These are phyloP conservation scores for Nothura maculosa DNA, from an alignment of 2,797 vertebrate species.

Conservation along the genomic window DNA sequence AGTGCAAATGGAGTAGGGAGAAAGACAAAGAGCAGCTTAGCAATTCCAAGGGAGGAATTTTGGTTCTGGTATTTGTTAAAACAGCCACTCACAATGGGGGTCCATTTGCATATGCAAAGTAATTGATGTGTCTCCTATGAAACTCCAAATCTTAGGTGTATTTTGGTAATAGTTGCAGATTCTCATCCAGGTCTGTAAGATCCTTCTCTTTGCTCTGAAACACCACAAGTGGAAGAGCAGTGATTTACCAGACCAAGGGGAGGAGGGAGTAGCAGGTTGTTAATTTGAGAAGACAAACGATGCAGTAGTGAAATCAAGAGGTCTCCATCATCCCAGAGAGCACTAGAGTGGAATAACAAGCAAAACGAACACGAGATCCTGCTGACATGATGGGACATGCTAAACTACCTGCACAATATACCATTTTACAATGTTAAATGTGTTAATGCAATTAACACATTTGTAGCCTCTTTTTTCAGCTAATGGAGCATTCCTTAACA, in stretches of 20 bases:
- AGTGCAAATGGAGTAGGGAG: not conserved
- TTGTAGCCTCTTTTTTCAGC: not conserved
- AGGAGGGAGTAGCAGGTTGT: not conserved
- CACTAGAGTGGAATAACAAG: not conserved
- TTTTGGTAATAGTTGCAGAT: not conserved
- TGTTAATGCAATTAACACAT: not conserved
- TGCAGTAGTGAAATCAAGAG: not conserved
- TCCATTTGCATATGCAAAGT: not conserved
- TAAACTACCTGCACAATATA: not conserved
- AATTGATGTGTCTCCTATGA: not conserved
- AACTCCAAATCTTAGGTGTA: fast-evolving
- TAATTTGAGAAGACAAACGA: not conserved
- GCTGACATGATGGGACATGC: not conserved
- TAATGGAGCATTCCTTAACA: not conserved
- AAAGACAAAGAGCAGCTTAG: not conserved
- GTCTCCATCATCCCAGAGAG: not conserved
- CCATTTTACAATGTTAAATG: too few relatives aligned
- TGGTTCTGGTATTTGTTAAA: not conserved
- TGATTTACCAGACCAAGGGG: not conserved
- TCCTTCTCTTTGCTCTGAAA: not conserved
- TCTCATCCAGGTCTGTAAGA: not conserved
- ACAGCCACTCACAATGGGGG: not conserved
- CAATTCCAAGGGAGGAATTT: not conserved
- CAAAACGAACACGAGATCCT: not conserved
- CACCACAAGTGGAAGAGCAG: not conserved